Conservation (phyloP, 2,888 invertebrate species). For the Eupeodes luniger region DNA sequence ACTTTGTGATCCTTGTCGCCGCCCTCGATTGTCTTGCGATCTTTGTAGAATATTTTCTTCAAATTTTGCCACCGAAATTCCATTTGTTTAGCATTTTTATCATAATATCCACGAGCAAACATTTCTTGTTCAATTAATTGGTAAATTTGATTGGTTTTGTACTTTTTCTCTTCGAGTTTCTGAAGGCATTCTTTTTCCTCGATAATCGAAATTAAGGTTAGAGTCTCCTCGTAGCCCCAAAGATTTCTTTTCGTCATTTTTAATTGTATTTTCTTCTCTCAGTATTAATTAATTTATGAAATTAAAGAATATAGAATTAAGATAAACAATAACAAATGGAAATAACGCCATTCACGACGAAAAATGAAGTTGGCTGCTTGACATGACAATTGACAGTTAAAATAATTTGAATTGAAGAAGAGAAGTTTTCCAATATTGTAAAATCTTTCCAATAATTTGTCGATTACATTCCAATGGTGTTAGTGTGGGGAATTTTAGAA, state of each 20-base stretch:
- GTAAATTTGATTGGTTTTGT: neutral
- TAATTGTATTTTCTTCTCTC: neutral
- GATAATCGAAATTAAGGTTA: neutral
- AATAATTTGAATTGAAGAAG: neutral
- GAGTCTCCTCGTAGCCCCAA: conserved; percentile 11
- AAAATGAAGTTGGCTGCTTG: neutral
- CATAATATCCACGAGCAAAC: conserved; percentile 10
- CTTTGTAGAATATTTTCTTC: neutral
- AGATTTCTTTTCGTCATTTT: conserved; percentile 25
- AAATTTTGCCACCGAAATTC: conserved; percentile 26
- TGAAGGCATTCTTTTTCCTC: neutral
- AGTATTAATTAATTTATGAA: neutral
- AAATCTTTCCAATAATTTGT: neutral
- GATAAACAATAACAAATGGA: conserved; percentile 8
- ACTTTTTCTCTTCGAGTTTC: conserved; percentile 3
- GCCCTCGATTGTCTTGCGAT: neutral
- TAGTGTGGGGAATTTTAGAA: too few species aligned
- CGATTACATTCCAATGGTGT: too few species aligned
- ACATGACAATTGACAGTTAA: neutral
- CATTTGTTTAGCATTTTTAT: conserved; percentile 20
- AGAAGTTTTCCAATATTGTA: neutral
- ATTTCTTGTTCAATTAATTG: conserved; percentile 7
- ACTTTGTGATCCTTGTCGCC: neutral
- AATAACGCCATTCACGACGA: neutral
- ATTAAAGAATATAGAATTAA: neutral